Evolutionary conservation across 2,113 vertebrate genomes (phyloP).

Genomic region (Sylvia atricapilla): DNA sequence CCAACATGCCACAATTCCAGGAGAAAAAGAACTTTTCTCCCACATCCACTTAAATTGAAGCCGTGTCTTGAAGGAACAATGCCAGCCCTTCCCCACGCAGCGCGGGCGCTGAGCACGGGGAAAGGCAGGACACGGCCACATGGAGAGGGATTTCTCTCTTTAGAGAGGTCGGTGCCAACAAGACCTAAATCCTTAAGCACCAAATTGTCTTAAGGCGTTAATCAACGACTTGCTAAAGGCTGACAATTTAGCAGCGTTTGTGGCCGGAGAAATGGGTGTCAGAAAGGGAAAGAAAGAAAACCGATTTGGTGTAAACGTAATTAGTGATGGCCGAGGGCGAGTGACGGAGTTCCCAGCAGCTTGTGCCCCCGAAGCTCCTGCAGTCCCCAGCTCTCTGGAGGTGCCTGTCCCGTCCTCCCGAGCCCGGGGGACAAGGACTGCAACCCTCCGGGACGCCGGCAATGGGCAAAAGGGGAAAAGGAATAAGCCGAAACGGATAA

Average conservation of each 20-base stretch:
- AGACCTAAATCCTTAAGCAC: background rate
- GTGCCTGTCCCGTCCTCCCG: background rate
- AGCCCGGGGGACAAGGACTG: background rate
- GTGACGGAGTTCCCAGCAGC: background rate
- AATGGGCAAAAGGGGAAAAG: too few species aligned
- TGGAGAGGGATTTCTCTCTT: background rate
- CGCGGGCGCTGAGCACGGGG: background rate
- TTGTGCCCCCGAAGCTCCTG: background rate
- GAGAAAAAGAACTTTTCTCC: background rate
- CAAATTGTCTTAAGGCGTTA: background rate
- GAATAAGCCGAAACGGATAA: rapidly evolving
- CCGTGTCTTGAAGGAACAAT: background rate
- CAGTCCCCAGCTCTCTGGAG: background rate
- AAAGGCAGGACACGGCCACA: background rate
- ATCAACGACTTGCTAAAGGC: background rate
- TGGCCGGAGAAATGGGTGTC: background rate
- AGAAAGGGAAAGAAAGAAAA: background rate
- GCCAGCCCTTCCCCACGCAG: background rate
- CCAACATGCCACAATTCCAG: background rate
- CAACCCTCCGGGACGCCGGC: background rate
- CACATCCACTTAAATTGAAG: background rate
- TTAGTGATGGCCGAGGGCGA: background rate
- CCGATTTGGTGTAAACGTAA: rapidly evolving
- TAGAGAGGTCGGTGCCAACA: background rate
- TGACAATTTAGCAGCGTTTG: background rate